Base-by-base conservation (phyloP, 2,888 invertebrate species). In the Bruchidius siliquastri region DNA sequence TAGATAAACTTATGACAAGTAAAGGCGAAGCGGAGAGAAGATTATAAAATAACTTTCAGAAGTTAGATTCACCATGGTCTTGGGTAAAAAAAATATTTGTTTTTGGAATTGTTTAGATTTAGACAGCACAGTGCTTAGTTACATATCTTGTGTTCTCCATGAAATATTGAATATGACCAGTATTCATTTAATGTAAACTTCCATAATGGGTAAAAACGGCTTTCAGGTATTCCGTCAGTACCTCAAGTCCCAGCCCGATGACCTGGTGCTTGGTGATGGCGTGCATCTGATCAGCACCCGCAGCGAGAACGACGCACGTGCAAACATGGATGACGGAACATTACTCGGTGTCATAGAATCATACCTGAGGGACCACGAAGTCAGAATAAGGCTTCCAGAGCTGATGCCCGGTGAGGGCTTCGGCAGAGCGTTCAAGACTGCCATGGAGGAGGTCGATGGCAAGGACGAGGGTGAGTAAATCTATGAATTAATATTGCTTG, bases 311-410 rank as follows among this genome's bases (percentile, higher is more conserved):
- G 78, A 88, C 83, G 78, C 88, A 86, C 85, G 91, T 83, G 83
- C 84, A 84, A 88, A 69, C 79, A 82, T 78, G 75, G 90, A 88
- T 67, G 90, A 90, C 77, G 88, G 89, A 68, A 87, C 89, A 0
- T 83, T 89, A 0, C 78, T 92, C 73, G 91, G 89, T 8, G 86
- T 90, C 13, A 86, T 94, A 80, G 89, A 92, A 20, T 90, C 89
- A 80, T 94, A 94, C 80, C 85, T 94, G 1, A 90, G 91, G 81
- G 91, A 89, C 0, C 92, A 94, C 78, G 94, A 94, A 82, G 83
- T 94, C 20, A 90, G 92, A 81, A 91, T 94, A 74, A 92, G 90
- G 81, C 85, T 94, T 72, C 91, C 91, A 0, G 92, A 91, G 82
- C 84, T 94, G 76, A 88, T 94, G 75, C 92, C 92, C 10, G 90